Evolutionary conservation across 1,140 invertebrate species (phyloP).

Genomic region (Leptonema lineaticorne): DNA sequence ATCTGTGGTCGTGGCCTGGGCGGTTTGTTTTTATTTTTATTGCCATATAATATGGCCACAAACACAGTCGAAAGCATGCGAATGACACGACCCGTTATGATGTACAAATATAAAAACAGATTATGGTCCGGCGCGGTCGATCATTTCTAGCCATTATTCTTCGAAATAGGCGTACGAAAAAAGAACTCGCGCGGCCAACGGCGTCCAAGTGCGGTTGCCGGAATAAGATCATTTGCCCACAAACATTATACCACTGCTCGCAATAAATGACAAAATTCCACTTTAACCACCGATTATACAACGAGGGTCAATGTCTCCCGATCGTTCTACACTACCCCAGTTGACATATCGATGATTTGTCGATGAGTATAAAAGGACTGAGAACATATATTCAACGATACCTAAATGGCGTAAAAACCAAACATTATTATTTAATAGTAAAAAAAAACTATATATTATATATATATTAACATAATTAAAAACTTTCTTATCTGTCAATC

Average conservation of each 20-base stretch:
- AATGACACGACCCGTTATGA: conserved; percentile 18
- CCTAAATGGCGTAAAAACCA: too few relatives aligned
- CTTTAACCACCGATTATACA: not conserved
- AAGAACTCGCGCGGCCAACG: not conserved
- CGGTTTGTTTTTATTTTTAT: conserved; percentile 11
- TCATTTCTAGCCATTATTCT: conserved; percentile 16
- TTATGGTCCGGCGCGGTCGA: conserved; percentile 9
- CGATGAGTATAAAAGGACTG: too few relatives aligned
- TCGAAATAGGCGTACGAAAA: not conserved
- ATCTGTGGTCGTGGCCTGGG: conserved; percentile 2
- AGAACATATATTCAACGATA: too few relatives aligned
- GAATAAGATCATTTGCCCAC: conserved; percentile 13
- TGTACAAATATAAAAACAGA: conserved; percentile 19
- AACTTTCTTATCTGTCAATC: too few relatives aligned
- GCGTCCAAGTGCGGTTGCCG: not conserved
- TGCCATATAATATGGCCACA: conserved; percentile 14
- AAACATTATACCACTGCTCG: too few relatives aligned
- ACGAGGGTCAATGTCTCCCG: not conserved
- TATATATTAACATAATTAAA: too few relatives aligned
- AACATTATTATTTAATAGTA: too few relatives aligned
- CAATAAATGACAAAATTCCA: conserved; percentile 8
- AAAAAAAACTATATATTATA: too few relatives aligned
- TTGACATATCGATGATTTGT: too few relatives aligned
- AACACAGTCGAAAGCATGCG: conserved; percentile 19
- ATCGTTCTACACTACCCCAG: too few relatives aligned